Evolutionary conservation across 2,797 vertebrate species (phyloP), one percentile per base, ranked within the genome.

Genomic region (Semotilus atromaculatus): DNA sequence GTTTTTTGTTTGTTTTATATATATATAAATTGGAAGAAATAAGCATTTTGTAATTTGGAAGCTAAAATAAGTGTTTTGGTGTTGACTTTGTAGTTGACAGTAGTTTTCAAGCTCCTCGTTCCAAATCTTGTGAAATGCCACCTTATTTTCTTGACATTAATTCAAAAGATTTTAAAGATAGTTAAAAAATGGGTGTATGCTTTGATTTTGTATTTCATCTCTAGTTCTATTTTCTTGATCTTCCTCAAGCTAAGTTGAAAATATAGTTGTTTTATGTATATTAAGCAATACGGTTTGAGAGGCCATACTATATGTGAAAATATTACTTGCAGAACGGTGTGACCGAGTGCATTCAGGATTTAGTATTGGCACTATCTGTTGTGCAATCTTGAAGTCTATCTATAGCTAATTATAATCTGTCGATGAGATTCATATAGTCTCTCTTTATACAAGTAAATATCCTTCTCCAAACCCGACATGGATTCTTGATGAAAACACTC

Each of bases 361-460:
- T 19, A 26, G 11, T 16, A 43, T 26, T 23, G 34, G 19, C 66
- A 6, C 62, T 34, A 9, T 31, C 43, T 6, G 26, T 51, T 73
- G 45, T 31, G 3, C 23, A 36, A 9, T 34, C 7, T 62, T 29
- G 26, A 58, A 10, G 38, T 31, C 11, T 58, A 9, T 71, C 6
- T 19, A 40, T n/a, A 70, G 29, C 36, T 53, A 48, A 8, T 40
- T 26, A 40, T 72, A 58, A 71, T 11, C 36, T 2, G 0, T 58
- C 72, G 26, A 45, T 67, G 10, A 62, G 55, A 23, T 85, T 75
- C 68, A 43, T 36, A 31, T 11, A 26, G 45, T 84, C 43, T 53
- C 74, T 74, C 51, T 73, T 8, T 40, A 36, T 26, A 16, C 4
- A 9, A 36, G 5, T 34, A 31, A 70, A 53, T 31, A 67, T 76